Percentiles rank a stretch among this genome's conserved stretches.
These are phyloP conservation scores for Drosophila cardini DNA, from an alignment of 1,140 invertebrate species.

Conservation along the genomic window DNA sequence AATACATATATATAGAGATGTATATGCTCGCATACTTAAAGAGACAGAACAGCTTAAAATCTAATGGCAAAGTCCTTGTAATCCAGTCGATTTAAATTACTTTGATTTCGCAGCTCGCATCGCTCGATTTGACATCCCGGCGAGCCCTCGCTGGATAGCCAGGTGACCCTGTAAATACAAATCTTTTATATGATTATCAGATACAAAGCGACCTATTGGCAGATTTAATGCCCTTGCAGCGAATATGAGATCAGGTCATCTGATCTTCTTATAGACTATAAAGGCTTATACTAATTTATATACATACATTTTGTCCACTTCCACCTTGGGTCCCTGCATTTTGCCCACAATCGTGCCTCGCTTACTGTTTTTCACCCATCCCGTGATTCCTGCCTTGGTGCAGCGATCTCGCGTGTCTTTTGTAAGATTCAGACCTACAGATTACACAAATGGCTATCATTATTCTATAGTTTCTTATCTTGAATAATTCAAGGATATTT, in stretches of 20 bases:
- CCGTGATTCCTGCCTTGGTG: constrained; percentile 89
- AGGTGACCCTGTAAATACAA: constrained; percentile 87
- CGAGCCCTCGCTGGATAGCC: constrained; percentile 93
- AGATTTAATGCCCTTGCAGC: too few species aligned
- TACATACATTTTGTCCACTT: constrained; percentile 94
- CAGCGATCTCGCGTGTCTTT: constrained; percentile 93
- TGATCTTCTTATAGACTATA: background rate
- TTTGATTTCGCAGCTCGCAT: constrained; percentile 92
- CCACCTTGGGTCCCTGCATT: constrained; percentile 91
- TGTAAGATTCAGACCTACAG: constrained; percentile 92
- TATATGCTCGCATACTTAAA: constrained; percentile 4
- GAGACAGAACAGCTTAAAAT: constrained; percentile 87
- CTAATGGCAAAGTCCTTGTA: constrained; percentile 93
- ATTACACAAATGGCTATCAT: constrained; percentile 29
- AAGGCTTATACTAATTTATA: too few species aligned
- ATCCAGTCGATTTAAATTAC: constrained; percentile 90
- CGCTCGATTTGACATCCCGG: constrained; percentile 93
- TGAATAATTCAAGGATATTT: constrained; percentile 54
- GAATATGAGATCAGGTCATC: too few species aligned
- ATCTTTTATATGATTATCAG: too few species aligned
- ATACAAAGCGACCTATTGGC: too few species aligned
- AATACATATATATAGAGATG: background rate
- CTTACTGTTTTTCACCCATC: constrained; percentile 97
- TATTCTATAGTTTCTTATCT: constrained; percentile 2
- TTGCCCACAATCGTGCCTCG: constrained; percentile 94